phyloP scores from a whole-genome alignment of 2,797 vertebrate species.

The Garrulus glandarius region DNA sequence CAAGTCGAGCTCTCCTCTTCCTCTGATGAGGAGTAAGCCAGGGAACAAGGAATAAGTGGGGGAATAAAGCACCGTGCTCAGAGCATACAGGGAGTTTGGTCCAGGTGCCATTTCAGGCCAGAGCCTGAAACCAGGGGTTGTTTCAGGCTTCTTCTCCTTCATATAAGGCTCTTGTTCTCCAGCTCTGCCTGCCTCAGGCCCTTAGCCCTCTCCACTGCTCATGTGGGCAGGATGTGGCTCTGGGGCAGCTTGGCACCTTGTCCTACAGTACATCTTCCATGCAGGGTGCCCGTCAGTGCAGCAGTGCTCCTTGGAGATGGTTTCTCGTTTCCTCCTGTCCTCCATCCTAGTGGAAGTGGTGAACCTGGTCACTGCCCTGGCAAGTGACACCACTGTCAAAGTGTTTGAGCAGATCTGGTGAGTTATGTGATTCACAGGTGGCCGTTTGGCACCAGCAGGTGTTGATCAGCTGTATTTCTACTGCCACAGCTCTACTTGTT shows the following conservation, averaged over 20 bases:
- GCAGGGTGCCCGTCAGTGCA: conserved; percentile 89
- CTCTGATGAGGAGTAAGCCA: not conserved
- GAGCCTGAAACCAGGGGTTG: not conserved
- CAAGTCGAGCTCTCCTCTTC: not conserved
- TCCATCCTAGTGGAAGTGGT: conserved; percentile 88
- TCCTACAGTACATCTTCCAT: not conserved
- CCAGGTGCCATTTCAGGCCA: not conserved
- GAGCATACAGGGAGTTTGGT: not conserved
- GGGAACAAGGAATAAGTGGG: not conserved
- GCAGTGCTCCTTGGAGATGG: conserved; percentile 84
- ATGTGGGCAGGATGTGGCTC: not conserved
- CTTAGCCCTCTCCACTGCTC: not conserved
- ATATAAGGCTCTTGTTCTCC: not conserved
- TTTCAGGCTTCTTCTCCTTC: not conserved
- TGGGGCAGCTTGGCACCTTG: not conserved
- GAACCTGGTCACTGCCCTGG: conserved; percentile 85
- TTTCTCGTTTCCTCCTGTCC: conserved; percentile 89
- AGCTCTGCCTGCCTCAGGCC: not conserved
- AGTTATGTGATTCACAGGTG: not conserved
- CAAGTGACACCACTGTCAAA: conserved; percentile 88
- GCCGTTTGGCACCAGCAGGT: not conserved
- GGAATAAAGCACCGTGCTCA: not conserved
- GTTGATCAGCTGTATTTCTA: not conserved
- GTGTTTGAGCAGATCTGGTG: conserved; percentile 88
- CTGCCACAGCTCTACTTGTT: not conserved